Conservation (phyloP, 2,888 invertebrate species). For the Cryptus viduatorius region DNA sequence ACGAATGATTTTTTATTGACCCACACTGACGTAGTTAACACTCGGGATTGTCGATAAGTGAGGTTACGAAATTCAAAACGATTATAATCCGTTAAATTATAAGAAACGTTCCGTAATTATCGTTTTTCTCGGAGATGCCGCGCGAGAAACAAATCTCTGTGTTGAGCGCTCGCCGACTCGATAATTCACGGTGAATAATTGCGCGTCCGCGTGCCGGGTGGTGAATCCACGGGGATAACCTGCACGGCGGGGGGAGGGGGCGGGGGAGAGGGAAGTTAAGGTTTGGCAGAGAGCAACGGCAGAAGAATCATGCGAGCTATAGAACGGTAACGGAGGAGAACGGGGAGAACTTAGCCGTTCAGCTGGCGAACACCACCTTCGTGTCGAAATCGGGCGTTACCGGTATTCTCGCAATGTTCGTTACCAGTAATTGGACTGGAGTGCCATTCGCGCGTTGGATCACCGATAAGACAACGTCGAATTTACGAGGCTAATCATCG, state of each 20-base stretch:
- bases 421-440: constrained; percentile 34
- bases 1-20: constrained; percentile 42
- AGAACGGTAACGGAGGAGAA: not conserved
- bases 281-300: not conserved
- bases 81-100: not conserved
- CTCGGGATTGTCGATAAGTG: constrained; percentile 34
- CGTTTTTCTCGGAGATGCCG: not conserved
- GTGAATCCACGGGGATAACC: not conserved
- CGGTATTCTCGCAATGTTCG: constrained; percentile 4
- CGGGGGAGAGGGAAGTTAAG: too few relatives aligned
- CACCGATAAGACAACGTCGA: constrained; percentile 35
- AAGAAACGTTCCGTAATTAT: not conserved
- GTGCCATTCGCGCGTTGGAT: constrained; percentile 33
- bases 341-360: not conserved
- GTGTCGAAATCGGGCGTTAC: constrained; percentile 17
- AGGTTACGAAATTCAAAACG: constrained; percentile 38
- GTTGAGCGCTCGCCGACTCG: constrained; percentile 3
- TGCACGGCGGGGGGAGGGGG: too few relatives aligned
- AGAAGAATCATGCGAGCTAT: not conserved
- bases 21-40: constrained; percentile 37
- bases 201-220: not conserved
- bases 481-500: constrained; percentile 41
- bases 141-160: too few relatives aligned
- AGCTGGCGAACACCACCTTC: not conserved
- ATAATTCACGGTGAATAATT: constrained; percentile 37